Percentiles rank a stretch among this genome's conserved stretches.
Conservation (phyloP, 2,113 vertebrate genomes). For the Ahaetulla prasina region DNA sequence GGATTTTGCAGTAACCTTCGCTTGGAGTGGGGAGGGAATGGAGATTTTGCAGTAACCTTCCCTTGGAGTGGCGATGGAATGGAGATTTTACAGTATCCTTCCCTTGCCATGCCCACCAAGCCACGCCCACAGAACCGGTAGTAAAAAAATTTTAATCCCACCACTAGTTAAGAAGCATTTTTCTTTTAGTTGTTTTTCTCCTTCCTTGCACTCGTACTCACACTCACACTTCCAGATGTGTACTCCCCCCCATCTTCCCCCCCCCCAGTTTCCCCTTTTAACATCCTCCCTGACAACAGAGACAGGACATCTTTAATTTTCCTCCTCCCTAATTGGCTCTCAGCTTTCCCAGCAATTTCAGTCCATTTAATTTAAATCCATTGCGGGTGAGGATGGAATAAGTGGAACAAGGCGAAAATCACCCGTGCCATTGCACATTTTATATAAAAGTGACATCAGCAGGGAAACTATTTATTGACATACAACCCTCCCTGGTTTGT, state of each 20-base stretch:
- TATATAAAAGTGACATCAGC: conserved; percentile 56
- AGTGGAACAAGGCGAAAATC: conserved; percentile 4
- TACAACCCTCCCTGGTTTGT: conserved; percentile 33
- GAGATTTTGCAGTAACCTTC: no score
- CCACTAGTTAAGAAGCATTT: neutral
- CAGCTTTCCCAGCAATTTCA: conserved; percentile 61
- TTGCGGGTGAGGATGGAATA: neutral
- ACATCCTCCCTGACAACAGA: conserved; percentile 37
- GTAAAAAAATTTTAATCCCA: no score
- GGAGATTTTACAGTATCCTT: no score
- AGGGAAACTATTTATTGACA: conserved; percentile 48
- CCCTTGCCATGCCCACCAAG: no score
- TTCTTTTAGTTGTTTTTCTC: neutral
- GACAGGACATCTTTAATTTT: conserved; percentile 60
- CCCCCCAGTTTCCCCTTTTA: conserved; percentile 8
- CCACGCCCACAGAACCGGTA: no score
- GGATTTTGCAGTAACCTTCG: no score
- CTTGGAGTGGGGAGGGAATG: no score
- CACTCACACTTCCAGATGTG: neutral
- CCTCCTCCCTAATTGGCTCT: conserved; percentile 63
- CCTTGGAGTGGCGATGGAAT: no score
- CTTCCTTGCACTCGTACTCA: neutral
- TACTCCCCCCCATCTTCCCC: neutral
- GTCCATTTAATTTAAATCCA: conserved; percentile 63
- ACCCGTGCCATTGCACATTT: conserved; percentile 50